A percentile compares a stretch with the other conserved stretches of the same genome.
These are phyloP conservation scores for Agrilus mali DNA, from an alignment of 2,888 invertebrate species.

Conservation along the genomic window DNA sequence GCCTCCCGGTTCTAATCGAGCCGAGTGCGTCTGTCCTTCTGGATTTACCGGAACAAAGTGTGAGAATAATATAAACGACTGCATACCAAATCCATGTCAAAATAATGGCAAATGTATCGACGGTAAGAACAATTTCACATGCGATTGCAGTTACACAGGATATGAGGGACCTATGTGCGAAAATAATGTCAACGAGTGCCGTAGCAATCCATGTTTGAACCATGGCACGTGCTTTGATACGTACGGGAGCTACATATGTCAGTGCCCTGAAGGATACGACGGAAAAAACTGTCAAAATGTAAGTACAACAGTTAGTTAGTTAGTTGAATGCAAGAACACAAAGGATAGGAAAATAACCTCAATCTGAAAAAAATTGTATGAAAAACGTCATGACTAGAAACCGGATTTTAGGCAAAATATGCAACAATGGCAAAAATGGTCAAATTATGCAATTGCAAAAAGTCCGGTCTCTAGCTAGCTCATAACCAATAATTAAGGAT, in stretches of 20 bases:
- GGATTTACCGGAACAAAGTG: conserved; percentile 59
- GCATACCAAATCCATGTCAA: conserved; percentile 54
- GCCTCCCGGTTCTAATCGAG: conserved; percentile 34
- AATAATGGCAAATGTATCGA: conserved; percentile 63
- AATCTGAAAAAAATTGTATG: conserved; percentile 12
- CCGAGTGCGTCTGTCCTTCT: conserved; percentile 32
- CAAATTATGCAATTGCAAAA: too few species aligned
- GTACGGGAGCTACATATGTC: conserved; percentile 68
- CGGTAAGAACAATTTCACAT: conserved; percentile 60
- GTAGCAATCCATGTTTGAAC: conserved; percentile 54
- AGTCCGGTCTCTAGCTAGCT: too few species aligned
- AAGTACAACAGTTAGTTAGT: conserved; percentile 20
- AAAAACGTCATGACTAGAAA: too few species aligned
- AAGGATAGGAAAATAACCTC: too few species aligned
- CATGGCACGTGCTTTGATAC: conserved; percentile 71
- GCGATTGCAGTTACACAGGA: conserved; percentile 65
- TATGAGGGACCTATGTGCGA: conserved; percentile 64
- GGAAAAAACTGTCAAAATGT: conserved; percentile 67
- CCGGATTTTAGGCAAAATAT: too few species aligned
- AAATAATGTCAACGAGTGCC: conserved; percentile 69
- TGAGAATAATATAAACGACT: conserved; percentile 66
- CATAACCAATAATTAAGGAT: too few species aligned
- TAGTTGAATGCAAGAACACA: too few species aligned
- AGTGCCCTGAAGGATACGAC: conserved; percentile 65
- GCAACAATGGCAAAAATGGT: too few species aligned